Conservation (phyloP, 2,888 invertebrate genomes). For the Stegana nigrithorax region DNA sequence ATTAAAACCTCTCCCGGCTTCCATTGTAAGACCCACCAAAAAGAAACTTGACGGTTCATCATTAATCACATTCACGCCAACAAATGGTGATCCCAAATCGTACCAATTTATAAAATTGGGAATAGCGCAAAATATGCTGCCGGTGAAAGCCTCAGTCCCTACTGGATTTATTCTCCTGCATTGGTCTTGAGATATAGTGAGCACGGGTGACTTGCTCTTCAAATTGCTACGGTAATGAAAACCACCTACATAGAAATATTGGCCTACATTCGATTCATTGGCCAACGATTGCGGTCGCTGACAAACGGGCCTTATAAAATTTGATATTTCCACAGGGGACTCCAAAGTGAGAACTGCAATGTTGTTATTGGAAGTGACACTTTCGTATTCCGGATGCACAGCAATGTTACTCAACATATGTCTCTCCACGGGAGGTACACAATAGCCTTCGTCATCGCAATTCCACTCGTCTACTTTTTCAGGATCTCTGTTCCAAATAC, state of each 20-base stretch:
- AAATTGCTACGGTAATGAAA: background rate
- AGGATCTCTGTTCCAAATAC: background rate
- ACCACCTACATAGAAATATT: constrained; percentile 4
- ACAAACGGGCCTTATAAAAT: background rate
- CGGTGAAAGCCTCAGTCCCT: background rate
- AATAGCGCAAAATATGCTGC: background rate
- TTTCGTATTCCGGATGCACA: background rate
- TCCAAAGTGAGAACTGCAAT: background rate
- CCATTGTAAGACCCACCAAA: background rate
- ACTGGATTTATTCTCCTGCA: background rate
- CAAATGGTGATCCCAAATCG: constrained; percentile 2
- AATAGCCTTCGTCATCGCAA: constrained; percentile 1
- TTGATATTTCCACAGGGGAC: background rate
- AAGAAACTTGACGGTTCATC: background rate
- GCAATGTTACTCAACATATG: background rate
- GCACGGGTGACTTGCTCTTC: background rate
- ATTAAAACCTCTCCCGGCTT: background rate
- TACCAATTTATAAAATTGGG: background rate
- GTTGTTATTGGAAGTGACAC: background rate
- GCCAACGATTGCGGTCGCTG: background rate
- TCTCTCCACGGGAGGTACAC: background rate
- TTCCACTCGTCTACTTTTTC: background rate
- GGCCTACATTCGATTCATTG: constrained; percentile 2
- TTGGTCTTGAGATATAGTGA: background rate
- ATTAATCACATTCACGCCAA: background rate